Conservation (phyloP, 2,888 invertebrate species). For the Therioaphis trifolii region DNA sequence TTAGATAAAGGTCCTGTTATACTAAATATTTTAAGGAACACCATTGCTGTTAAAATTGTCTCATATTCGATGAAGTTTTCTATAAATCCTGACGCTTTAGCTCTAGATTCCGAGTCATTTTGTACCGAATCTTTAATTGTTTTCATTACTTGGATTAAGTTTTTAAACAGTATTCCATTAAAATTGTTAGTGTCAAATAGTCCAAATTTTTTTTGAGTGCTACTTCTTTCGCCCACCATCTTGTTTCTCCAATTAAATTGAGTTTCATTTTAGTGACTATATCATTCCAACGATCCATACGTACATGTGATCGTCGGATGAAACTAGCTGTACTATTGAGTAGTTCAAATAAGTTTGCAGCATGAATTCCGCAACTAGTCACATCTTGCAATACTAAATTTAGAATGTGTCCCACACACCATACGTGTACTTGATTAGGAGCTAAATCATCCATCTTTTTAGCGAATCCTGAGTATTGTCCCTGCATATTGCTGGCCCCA, state of each 20-base stretch:
- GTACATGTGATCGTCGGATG: constrained; percentile 51
- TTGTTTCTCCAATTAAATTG: constrained; percentile 3
- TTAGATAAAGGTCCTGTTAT: no score
- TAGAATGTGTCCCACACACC: constrained; percentile 64
- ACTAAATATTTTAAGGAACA: no score
- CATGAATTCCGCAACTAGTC: constrained; percentile 40
- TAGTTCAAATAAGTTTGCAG: constrained; percentile 55
- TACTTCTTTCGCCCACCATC: constrained; percentile 16
- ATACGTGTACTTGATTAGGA: constrained; percentile 63
- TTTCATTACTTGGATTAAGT: neutral
- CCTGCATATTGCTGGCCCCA: constrained; percentile 64
- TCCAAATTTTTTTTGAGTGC: constrained; percentile 13
- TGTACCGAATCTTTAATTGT: no score
- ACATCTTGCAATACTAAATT: constrained; percentile 64
- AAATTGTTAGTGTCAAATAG: neutral
- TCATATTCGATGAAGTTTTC: no score
- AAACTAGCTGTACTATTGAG: constrained; percentile 22
- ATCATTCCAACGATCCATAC: constrained; percentile 16
- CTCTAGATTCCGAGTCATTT: no score
- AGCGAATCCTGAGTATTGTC: constrained; percentile 63
- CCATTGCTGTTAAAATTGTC: no score
- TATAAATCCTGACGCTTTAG: no score
- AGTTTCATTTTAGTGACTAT: neutral
- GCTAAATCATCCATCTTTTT: constrained; percentile 55
- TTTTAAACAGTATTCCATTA: neutral